Base-by-base conservation (phyloP, 2,113 vertebrate species). In the Ariopsis seemanni region DNA sequence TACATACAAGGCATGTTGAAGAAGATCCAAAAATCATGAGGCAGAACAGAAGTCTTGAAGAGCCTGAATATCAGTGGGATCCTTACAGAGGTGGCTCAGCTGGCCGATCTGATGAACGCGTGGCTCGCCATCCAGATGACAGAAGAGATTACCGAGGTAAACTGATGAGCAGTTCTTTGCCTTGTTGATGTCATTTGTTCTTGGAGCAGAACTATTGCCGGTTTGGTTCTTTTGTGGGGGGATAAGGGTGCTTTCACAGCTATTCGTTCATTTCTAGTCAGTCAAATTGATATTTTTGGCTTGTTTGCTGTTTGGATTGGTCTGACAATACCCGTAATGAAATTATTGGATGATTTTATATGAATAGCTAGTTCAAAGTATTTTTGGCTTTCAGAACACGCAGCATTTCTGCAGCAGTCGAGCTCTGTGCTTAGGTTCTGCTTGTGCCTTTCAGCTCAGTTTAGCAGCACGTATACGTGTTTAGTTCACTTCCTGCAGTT, bases 31-130 rank as follows among this genome's bases (percentile, higher is more conserved):
- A 81, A 86, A 65, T 25, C 80, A 50, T 72, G n/a, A 78, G 30
- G 25, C 67, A 81, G 4, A 69, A 25, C 58, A 69, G 87, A 83
- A 62, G 20, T 84, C 25, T 65, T 52, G 55, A 63, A 50, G 20
- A 86, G 11, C 6, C 55, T 25, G 87, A 90, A 60, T 77, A 89
- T 67, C 25, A 83, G 17, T 87, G 81, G 85, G 53, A 87, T 62
- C 18, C 25, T 14, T 75, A 86, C 42, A 87, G 90, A 84, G 58
- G 63, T 69, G 42, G 9, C 25, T 25, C 81, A 42, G 71, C 57
- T 9, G 89, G 91, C 52, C 86, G 53, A 4, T 27, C 82, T 12
- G 55, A 91, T 14, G 90, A 89, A 20, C 69, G 91, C 50, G 48
- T 89, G 84, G 12, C 30, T 80, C 53, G n/a, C 67, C 18, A 22